Evolutionary conservation across 2,113 vertebrate genomes (phyloP), one percentile per base, ranked within the genome.

Genomic region (Pachypanchax playfairii): DNA sequence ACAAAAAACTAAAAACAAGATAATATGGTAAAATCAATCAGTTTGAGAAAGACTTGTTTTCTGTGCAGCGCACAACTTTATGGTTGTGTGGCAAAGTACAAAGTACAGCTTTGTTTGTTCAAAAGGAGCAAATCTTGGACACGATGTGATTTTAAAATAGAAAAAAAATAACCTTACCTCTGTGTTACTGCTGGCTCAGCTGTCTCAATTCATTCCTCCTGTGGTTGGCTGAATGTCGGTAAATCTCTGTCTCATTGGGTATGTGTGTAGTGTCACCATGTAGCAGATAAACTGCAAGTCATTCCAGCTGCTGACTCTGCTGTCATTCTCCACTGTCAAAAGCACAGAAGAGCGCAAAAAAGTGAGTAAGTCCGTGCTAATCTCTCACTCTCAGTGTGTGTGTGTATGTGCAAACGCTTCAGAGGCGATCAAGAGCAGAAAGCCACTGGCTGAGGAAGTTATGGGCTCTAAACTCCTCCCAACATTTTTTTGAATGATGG

Each of bases 131-230:
- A 11, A 35, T 60, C 41, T 41, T 44, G n/a, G 22, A 4, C 6
- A 44, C 53, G 56, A 38, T 35, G 6, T 49, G 12, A 38, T 25
- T 43, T 26, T 41, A 35, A 24, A 25, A 13, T 10, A 0, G 11
- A 13, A 46, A 63, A 3, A 56, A 36, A 42, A 29, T 49, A 36
- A 13, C 63, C 86, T 81, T 89, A 92, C 92, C 92, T 91, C 80
- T 74, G 67, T 79, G 78, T 59, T 73, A 60, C 56, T 76, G 62
- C 61, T 79, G 48, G 63, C 53, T 82, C 57, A 64, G 31, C 49
- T 31, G 54, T 65, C 65, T 83, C 73, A 70, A 49, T 69, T 80
- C 71, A 87, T 87, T 86, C 84, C 82, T 87, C 77, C 77, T 70
- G 58, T 65, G 76, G 12, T 65, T 65, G 43, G 38, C 42, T 60